phyloP scores from a whole-genome alignment of 2,113 vertebrate species.

The Aegypius monachus region DNA sequence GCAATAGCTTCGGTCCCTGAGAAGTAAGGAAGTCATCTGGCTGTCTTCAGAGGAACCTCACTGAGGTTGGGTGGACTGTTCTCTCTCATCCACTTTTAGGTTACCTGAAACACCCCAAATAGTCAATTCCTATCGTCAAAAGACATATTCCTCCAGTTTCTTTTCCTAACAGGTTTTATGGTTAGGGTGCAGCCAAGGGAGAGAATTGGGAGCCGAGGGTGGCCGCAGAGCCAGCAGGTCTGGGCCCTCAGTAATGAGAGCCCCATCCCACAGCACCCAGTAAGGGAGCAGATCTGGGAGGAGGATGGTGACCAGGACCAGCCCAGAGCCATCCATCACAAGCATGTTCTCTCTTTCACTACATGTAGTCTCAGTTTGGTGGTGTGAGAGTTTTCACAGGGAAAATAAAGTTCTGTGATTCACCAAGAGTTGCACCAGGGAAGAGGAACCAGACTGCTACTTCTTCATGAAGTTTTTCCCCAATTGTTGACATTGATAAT shows the following conservation, averaged over 20 bases:
- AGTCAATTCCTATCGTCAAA: not conserved
- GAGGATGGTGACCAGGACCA: not conserved
- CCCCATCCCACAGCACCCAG: not conserved
- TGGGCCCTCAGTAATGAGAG: accelerated
- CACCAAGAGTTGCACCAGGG: not conserved
- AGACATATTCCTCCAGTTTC: not conserved
- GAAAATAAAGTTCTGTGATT: not conserved
- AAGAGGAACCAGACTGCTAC: not conserved
- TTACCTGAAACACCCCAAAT: not conserved
- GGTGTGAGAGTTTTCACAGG: not conserved
- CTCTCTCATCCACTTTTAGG: not conserved
- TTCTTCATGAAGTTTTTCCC: not conserved
- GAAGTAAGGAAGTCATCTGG: not conserved
- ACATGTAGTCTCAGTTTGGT: not conserved
- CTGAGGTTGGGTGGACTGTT: not conserved
- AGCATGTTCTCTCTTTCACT: not conserved
- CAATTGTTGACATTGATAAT: not conserved
- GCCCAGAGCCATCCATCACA: not conserved
- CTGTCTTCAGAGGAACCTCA: not conserved
- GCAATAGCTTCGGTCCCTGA: not conserved
- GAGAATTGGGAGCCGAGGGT: accelerated
- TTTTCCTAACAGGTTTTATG: not conserved
- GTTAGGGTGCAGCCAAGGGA: not conserved
- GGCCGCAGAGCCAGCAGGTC: not conserved
- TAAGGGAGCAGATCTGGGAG: not conserved